phyloP scores from a whole-genome alignment of 2,888 invertebrate genomes.

The Pandemis cinnamomeana region DNA sequence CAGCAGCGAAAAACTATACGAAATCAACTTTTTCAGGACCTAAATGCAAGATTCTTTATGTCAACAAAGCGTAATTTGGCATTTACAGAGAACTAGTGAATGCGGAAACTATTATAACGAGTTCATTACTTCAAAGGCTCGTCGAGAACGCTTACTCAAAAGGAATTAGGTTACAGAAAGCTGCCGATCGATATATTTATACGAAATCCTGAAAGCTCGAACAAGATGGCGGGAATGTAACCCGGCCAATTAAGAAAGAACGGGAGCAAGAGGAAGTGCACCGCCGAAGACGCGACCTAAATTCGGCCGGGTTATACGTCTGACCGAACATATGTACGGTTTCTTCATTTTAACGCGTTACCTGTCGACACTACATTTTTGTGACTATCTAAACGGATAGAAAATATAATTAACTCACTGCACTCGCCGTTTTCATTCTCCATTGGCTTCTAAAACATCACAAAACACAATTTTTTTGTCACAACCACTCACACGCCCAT shows the following conservation, averaged over 20 bases:
- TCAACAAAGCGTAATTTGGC: conserved; percentile 64
- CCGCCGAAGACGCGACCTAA: conserved; percentile 62
- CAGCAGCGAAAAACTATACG: conserved; percentile 37
- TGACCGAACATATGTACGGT: conserved; percentile 79
- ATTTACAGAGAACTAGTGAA: conserved; percentile 43
- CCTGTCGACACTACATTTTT: conserved; percentile 61
- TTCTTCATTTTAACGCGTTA: conserved; percentile 71
- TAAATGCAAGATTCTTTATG: conserved; percentile 52
- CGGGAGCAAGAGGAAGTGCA: conserved; percentile 62
- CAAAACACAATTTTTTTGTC: conserved; percentile 80
- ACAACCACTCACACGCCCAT: conserved; percentile 84
- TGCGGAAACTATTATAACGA: conserved; percentile 42
- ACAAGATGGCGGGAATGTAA: conserved; percentile 82
- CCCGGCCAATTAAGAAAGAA: conserved; percentile 60
- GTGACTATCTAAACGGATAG: conserved; percentile 51
- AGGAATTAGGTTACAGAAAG: conserved; percentile 72
- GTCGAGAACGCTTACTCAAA: conserved; percentile 55
- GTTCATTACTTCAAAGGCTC: conserved; percentile 48
- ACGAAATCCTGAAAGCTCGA: conserved; percentile 79
- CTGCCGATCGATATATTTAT: conserved; percentile 81
- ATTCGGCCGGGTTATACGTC: conserved; percentile 76
- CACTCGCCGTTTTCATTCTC: conserved; percentile 76
- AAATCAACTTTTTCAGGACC: conserved; percentile 45
- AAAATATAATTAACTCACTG: conserved; percentile 53
- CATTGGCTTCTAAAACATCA: conserved; percentile 75